Base-by-base conservation (phyloP, 2,797 vertebrate genomes). In the Synaphobranchus kaupii region DNA sequence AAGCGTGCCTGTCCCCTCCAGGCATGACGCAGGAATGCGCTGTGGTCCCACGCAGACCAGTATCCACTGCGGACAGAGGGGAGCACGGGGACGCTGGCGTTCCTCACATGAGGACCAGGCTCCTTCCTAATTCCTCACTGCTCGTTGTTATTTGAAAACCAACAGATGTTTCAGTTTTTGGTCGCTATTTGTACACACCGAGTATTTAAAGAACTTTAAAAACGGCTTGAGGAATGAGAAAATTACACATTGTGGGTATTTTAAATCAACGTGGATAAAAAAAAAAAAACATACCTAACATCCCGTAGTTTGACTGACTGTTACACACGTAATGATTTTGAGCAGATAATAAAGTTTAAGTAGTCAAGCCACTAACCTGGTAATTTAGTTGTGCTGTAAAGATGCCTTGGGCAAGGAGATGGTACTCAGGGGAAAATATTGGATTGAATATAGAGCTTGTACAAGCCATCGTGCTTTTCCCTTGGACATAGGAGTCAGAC, bases 111-210 rank as follows among this genome's bases (percentile, higher is more conserved):
- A 12, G 39, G 54, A 10, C 17, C n/a, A 7, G 15, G 39, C 22
- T 60, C 0, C 34, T 17, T 66, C 25, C 34, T 66, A 50, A 66
- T 86, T 82, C 63, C 25, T 31, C 78, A 44, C 39, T 48, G 28
- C 48, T 31, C 13, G 22, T 44, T 60, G 0, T 28, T 56, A 28
- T 80, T 34, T 28, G 56, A 63, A 9, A 52, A 17, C n/a, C 31
- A 82, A 60, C n/a, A 86, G 86, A 68, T 86, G 78, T 48, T 68
- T 68, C 13, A 13, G 13, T 15, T 63, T 84, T 84, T 39, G 22
- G 4, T 34, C 0, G 52, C 28, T 44, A 17, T 60, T n/a, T 83
- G 47, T 54, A n/a, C 10, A 22, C 81, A 28, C 20, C 7, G 47
- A 83, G 47, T 28, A 31, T 83, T 44, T n/a, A 6, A 31, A 83